Evolutionary conservation across 2,888 invertebrate species (phyloP).

Genomic region (Belgica antarctica): DNA sequence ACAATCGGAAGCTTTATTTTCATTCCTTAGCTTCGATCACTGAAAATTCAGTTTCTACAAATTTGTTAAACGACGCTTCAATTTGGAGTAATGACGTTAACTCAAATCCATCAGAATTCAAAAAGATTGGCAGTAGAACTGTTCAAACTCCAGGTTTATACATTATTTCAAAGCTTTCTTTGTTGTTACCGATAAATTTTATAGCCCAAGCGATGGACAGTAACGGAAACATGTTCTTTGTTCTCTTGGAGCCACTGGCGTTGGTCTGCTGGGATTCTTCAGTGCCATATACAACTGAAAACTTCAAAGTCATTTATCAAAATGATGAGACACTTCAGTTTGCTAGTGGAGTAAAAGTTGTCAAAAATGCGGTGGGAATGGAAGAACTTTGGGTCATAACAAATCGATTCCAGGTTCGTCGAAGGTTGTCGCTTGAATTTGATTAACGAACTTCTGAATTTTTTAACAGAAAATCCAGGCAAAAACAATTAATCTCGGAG

Average conservation of each 20-base stretch:
- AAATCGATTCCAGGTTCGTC: slow-evolving; percentile 23
- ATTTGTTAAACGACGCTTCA: slow-evolving; percentile 59
- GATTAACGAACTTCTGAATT: too few species aligned
- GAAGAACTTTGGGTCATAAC: slow-evolving; percentile 27
- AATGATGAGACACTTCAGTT: slow-evolving; percentile 35
- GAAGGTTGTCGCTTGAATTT: background rate
- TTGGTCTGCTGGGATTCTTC: slow-evolving; percentile 71
- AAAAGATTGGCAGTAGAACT: slow-evolving; percentile 45
- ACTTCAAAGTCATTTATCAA: slow-evolving; percentile 15
- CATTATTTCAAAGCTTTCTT: too few species aligned
- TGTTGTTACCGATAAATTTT: slow-evolving; percentile 56
- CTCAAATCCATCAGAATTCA: slow-evolving; percentile 58
- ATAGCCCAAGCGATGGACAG: slow-evolving; percentile 49
- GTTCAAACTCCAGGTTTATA: slow-evolving; percentile 41
- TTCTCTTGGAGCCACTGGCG: slow-evolving; percentile 65
- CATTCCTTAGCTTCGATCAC: slow-evolving; percentile 63
- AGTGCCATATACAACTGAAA: background rate
- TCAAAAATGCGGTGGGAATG: background rate
- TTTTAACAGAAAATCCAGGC: slow-evolving; percentile 21
- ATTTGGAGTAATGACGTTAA: slow-evolving; percentile 55
- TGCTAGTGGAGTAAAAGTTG: slow-evolving; percentile 9
- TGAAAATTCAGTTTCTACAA: slow-evolving; percentile 62
- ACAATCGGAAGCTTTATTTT: slow-evolving; percentile 59
- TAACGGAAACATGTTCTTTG: slow-evolving; percentile 58
- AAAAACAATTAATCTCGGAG: background rate